Percentiles rank a stretch among this genome's conserved stretches.
Conservation (phyloP, 1,140 invertebrate species). For the Anastrepha obliqua region DNA sequence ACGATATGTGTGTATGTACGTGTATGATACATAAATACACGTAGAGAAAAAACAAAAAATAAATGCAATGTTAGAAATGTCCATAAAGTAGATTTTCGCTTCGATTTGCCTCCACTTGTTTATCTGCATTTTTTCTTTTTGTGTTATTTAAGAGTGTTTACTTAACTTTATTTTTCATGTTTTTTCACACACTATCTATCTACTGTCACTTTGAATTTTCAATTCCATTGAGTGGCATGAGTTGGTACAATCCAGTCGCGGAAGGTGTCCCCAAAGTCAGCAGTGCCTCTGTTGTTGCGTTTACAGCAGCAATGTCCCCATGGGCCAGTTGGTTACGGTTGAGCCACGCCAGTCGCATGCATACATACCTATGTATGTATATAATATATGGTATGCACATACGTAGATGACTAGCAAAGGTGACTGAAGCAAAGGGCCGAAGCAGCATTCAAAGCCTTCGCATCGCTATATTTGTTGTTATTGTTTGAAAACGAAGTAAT, state of each 20-base stretch:
- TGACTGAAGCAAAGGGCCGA: not conserved
- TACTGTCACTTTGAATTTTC: conserved; percentile 41
- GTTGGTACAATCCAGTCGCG: conserved; percentile 27
- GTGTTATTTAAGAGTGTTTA: conserved; percentile 10
- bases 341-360: not conserved
- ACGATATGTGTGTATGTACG: not conserved
- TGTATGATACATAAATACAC: not conserved
- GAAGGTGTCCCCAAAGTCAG: conserved; percentile 35
- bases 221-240: conserved; percentile 52
- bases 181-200: conserved; percentile 39
- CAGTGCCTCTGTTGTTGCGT: not conserved
- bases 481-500: conserved; percentile 17
- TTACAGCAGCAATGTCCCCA: conserved; percentile 29
- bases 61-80: conserved; percentile 22
- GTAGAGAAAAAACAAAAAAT: conserved; percentile 7
- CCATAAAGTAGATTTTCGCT: conserved; percentile 22
- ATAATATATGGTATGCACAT: not conserved
- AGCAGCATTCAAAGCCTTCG: not conserved
- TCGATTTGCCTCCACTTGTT: conserved; percentile 14
- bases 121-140: not conserved
- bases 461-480: not conserved
- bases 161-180: conserved; percentile 47
- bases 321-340: not conserved
- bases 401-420: not conserved
- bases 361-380: not conserved